These are phyloP conservation scores for Montipora efflorescens DNA, from an alignment of 64 coral and sea anemone genomes.

Conservation along the genomic window DNA sequence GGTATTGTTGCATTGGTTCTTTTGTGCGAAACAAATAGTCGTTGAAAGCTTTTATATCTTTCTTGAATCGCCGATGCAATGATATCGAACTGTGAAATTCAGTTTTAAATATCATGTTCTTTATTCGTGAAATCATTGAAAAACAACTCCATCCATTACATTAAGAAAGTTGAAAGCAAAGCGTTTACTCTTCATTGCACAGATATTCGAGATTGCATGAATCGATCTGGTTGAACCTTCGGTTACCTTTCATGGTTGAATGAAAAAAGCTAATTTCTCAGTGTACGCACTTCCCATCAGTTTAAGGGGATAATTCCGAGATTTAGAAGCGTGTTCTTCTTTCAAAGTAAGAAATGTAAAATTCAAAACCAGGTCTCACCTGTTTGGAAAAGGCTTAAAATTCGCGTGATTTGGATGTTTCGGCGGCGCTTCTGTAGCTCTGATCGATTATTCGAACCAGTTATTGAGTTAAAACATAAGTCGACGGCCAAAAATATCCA, in stretches of 20 bases:
- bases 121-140: neutral
- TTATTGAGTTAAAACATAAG: neutral
- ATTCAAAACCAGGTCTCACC: neutral
- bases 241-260: neutral
- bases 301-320: neutral
- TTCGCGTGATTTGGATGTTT: constrained; percentile 33
- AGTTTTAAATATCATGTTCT: neutral
- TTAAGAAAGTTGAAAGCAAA: neutral
- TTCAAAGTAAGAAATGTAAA: neutral
- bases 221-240: neutral
- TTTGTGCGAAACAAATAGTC: constrained; percentile 53
- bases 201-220: neutral
- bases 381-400: neutral
- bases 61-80: neutral
- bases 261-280: neutral
- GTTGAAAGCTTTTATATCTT: neutral
- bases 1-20: constrained; percentile 28
- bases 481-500: neutral
- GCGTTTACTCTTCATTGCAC: neutral
- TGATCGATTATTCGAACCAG: neutral
- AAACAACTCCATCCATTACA: neutral
- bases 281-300: neutral
- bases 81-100: neutral
- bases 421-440: neutral
- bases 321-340: neutral